Percentiles rank a stretch among this genome's conserved stretches.
These are phyloP conservation scores for Chloroceryle aenea DNA, from an alignment of 2,113 vertebrate genomes.

Conservation along the genomic window DNA sequence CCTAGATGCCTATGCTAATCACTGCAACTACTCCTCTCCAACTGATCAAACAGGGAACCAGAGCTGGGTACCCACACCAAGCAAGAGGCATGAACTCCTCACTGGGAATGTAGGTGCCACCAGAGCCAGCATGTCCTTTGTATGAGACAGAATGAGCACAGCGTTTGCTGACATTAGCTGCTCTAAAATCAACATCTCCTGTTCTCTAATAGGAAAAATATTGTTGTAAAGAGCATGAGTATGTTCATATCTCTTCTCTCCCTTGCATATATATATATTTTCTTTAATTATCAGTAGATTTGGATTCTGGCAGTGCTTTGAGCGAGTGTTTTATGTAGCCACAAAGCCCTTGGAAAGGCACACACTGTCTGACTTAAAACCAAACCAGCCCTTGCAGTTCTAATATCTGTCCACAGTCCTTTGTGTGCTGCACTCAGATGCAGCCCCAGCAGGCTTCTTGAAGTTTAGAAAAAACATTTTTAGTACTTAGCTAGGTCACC, in stretches of 20 bases:
- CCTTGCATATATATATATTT: background rate
- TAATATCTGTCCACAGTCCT: background rate
- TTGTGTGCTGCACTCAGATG: background rate
- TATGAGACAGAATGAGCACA: background rate
- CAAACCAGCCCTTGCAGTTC: background rate
- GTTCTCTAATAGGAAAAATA: background rate
- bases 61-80: background rate
- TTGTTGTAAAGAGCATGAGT: background rate
- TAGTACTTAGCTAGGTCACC: background rate
- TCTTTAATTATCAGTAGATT: constrained; percentile 38
- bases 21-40: background rate
- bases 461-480: background rate
- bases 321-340: background rate
- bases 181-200: background rate
- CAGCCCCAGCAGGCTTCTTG: background rate
- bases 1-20: background rate
- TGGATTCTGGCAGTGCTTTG: constrained; percentile 15
- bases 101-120: background rate
- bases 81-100: background rate
- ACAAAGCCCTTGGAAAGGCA: background rate
- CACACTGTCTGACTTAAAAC: background rate
- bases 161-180: background rate
- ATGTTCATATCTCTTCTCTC: background rate
- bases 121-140: background rate
- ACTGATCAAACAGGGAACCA: background rate